Evolutionary conservation across 1,140 invertebrate genomes (phyloP).

Genomic region (Ostrea edulis): DNA sequence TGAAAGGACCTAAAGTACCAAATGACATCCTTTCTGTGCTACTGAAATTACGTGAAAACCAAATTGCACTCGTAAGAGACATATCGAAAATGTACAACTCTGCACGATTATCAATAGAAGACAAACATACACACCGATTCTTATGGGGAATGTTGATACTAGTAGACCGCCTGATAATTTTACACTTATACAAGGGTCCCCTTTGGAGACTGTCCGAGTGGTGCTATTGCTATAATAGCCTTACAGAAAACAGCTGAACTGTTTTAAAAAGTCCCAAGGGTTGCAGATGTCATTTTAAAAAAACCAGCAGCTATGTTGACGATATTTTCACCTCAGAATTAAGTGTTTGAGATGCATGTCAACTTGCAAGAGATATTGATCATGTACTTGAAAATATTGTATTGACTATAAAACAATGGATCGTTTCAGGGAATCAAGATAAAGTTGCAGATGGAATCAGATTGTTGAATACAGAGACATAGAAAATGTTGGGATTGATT

Average conservation of each 20-base stretch:
- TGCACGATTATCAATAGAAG: neutral
- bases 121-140: conserved; percentile 44
- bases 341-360: neutral
- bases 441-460: neutral
- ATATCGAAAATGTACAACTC: conserved; percentile 52
- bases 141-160: conserved; percentile 41
- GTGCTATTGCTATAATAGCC: conserved; percentile 10
- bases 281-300: conserved; percentile 21
- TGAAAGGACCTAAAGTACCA: conserved; percentile 45
- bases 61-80: no score
- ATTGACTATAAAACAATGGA: neutral
- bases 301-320: conserved; percentile 44
- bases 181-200: conserved; percentile 1
- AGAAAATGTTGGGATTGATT: conserved; percentile 12
- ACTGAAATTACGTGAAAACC: conserved; percentile 42
- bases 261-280: conserved; percentile 12
- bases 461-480: conserved; percentile 8
- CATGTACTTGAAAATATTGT: neutral
- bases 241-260: conserved; percentile 45
- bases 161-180: conserved; percentile 42
- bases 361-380: conserved; percentile 25
- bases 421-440: conserved; percentile 27
- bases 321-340: conserved; percentile 35
- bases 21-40: conserved; percentile 46
- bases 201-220: conserved; percentile 40